Evolutionary conservation across 1,140 invertebrate genomes (phyloP).

Genomic region (Lordiphosa stackelbergi): DNA sequence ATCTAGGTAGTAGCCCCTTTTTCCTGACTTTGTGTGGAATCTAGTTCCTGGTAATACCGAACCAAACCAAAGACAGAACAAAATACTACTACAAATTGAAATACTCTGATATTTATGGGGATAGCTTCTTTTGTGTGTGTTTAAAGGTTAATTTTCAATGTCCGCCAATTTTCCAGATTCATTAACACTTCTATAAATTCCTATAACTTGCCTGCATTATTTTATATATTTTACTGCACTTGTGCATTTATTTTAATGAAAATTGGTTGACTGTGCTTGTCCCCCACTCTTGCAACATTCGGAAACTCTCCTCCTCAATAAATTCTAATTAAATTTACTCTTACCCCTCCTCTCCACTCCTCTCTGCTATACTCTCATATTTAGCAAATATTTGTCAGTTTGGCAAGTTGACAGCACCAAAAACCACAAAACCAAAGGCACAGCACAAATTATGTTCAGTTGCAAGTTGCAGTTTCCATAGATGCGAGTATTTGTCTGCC

Average conservation of each 20-base stretch:
- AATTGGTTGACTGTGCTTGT: constrained; percentile 61
- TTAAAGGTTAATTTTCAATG: no score
- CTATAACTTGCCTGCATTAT: background rate
- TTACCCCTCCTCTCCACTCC: constrained; percentile 4
- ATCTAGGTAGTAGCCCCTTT: no score
- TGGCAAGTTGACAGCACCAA: constrained; percentile 61
- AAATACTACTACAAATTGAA: no score
- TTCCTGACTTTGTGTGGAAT: no score
- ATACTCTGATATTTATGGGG: no score
- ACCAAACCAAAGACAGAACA: no score
- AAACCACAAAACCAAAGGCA: constrained; percentile 54
- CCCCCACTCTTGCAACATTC: background rate
- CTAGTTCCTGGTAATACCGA: no score
- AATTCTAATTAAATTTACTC: constrained; percentile 68
- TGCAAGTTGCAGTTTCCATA: constrained; percentile 20
- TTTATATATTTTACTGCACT: constrained; percentile 1
- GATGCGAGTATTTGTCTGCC: constrained; percentile 11
- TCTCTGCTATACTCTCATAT: constrained; percentile 8
- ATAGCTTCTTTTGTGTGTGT: no score
- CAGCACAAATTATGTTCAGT: constrained; percentile 47
- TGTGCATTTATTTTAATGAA: constrained; percentile 54
- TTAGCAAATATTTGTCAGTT: constrained; percentile 67
- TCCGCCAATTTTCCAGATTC: no score
- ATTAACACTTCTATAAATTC: background rate
- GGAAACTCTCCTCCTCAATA: constrained; percentile 23